phyloP scores from a whole-genome alignment of 2,113 vertebrate genomes.

The Rostratula benghalensis region DNA sequence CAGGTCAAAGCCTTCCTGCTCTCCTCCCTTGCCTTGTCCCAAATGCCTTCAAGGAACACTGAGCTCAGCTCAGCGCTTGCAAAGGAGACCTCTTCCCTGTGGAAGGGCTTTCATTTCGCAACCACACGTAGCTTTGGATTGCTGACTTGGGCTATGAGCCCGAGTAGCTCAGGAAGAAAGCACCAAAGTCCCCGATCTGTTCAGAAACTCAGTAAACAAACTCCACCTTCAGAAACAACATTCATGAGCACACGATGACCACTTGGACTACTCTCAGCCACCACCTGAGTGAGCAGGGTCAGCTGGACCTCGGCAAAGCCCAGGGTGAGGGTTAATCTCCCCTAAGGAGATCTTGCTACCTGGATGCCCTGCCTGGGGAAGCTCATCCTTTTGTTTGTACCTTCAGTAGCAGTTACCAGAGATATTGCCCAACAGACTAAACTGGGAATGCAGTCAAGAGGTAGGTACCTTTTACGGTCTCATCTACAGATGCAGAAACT shows the following conservation, averaged over 20 bases:
- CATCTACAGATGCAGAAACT: neutral
- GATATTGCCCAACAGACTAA: fast-evolving
- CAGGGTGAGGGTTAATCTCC: neutral
- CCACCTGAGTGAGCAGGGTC: neutral
- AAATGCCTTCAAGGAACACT: fast-evolving
- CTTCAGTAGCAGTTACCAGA: neutral
- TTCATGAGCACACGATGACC: neutral
- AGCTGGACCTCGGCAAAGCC: neutral
- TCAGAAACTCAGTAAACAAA: neutral
- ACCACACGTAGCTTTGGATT: neutral
- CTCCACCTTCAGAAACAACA: neutral
- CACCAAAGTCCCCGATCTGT: neutral
- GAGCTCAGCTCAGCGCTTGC: neutral
- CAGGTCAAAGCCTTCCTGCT: neutral
- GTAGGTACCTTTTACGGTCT: neutral
- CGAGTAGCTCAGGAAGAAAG: neutral
- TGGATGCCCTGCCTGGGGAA: neutral
- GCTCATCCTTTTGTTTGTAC: neutral
- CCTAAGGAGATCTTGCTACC: neutral
- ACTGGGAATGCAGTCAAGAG: neutral
- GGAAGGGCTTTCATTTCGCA: neutral
- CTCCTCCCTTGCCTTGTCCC: neutral
- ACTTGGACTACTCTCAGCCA: neutral
- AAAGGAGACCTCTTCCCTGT: neutral
- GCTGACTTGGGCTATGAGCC: neutral